A percentile compares a stretch with the other conserved stretches of the same genome.
These are phyloP conservation scores for Malurus cyaneus DNA, from an alignment of 2,113 vertebrate genomes.

Conservation along the genomic window DNA sequence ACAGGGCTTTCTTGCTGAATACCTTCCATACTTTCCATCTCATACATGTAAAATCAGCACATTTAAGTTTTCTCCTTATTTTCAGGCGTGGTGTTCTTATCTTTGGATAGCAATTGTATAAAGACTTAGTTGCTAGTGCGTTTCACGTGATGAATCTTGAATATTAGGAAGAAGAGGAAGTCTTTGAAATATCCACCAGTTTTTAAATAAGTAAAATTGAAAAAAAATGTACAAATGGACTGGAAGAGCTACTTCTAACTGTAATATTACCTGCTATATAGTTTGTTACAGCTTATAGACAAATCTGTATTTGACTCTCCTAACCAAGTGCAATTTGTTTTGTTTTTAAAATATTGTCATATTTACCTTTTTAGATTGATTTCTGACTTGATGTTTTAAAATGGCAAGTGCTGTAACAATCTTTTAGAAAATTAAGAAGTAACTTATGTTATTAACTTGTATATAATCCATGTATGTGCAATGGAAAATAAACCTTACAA, in stretches of 20 bases:
- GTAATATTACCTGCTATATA: conserved; percentile 63
- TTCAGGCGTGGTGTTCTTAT: conserved; percentile 74
- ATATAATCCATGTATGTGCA: conserved; percentile 79
- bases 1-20: conserved; percentile 70
- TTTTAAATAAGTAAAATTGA: conserved; percentile 65
- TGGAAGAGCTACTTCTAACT: conserved; percentile 68
- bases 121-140: conserved; percentile 67
- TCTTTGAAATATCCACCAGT: conserved; percentile 54
- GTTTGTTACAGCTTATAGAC: conserved; percentile 68
- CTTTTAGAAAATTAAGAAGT: conserved; percentile 75
- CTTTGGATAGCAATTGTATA: conserved; percentile 70
- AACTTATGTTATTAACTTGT: conserved; percentile 82
- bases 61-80: conserved; percentile 61
- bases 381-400: conserved; percentile 72
- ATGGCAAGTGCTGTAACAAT: conserved; percentile 74
- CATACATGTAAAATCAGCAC: conserved; percentile 67
- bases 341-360: conserved; percentile 54
- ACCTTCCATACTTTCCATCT: conserved; percentile 68
- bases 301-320: conserved; percentile 61
- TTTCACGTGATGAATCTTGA: conserved; percentile 59
- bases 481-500: conserved; percentile 83
- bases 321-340: conserved; percentile 73
- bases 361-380: conserved; percentile 74
- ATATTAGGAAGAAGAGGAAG: conserved; percentile 33
- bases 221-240: conserved; percentile 63